Evolutionary conservation across 2,113 vertebrate species (phyloP).

Genomic region (Labrus mixtus): DNA sequence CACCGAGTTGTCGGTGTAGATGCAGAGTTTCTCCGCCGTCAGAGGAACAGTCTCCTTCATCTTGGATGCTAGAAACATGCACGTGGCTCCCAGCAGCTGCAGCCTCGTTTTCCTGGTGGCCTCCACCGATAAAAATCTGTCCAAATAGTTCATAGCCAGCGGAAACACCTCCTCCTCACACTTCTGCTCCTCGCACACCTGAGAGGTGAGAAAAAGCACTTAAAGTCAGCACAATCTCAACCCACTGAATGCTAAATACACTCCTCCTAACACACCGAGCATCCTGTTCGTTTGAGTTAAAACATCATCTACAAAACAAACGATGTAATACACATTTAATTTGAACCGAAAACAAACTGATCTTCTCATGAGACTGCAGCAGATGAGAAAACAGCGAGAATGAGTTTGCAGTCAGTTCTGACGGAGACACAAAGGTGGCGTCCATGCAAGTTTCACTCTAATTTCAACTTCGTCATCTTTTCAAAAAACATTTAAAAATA

Average conservation of each 20-base stretch:
- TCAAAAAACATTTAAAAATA: constrained; percentile 99
- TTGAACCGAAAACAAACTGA: not conserved
- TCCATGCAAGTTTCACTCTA: constrained; percentile 83
- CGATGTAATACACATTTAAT: not conserved
- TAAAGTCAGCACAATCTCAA: not conserved
- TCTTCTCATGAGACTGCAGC: not conserved
- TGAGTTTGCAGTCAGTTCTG: constrained; percentile 76
- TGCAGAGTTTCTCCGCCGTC: constrained; percentile 96
- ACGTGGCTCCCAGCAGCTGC: constrained; percentile 95
- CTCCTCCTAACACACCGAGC: not conserved
- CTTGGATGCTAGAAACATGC: constrained; percentile 99
- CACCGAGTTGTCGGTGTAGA: constrained; percentile 98
- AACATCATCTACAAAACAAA: not conserved
- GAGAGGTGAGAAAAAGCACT: constrained; percentile 56
- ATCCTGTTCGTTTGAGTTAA: not conserved
- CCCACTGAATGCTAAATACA: not conserved
- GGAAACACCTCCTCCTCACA: constrained; percentile 99
- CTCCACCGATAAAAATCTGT: constrained; percentile 96
- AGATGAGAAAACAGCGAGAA: constrained; percentile 2
- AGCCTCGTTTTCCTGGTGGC: constrained; percentile 92
- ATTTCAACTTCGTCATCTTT: constrained; percentile 98
- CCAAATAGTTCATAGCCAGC: constrained; percentile 98
- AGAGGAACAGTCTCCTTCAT: constrained; percentile 98
- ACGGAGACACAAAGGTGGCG: constrained; percentile 94
- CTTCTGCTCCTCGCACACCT: constrained; percentile 98